Conservation (phyloP, 2,797 vertebrate genomes). For the Remorina albescens region DNA sequence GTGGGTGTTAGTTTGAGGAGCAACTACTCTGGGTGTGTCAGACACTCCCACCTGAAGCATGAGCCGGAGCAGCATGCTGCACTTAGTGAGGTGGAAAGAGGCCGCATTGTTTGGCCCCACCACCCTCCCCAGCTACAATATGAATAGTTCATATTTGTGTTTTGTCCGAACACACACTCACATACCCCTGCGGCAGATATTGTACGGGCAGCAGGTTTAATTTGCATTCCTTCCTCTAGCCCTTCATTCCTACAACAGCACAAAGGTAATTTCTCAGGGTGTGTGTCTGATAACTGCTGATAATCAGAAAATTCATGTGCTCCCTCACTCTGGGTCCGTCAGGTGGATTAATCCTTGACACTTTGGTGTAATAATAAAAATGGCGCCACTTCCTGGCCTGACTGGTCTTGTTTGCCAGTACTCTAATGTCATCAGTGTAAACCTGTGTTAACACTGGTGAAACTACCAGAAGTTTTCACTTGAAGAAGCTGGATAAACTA, state of each 20-base stretch:
- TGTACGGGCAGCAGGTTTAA: conserved; percentile 20
- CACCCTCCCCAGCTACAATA: neutral
- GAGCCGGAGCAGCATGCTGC: conserved; percentile 59
- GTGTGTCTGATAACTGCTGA: conserved; percentile 50
- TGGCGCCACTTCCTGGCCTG: neutral
- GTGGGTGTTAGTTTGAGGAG: conserved; percentile 59
- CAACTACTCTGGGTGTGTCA: conserved; percentile 63
- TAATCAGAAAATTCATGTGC: neutral
- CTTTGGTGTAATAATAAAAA: neutral
- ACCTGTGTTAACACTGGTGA: too few species aligned
- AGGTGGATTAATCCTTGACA: neutral
- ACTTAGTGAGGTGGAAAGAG: conserved; percentile 11
- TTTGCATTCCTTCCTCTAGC: conserved; percentile 45
- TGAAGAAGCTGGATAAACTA: too few species aligned
- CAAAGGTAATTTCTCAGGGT: conserved; percentile 30
- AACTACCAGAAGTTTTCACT: too few species aligned
- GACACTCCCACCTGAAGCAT: conserved; percentile 79
- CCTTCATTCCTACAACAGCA: conserved; percentile 39
- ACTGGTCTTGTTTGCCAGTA: neutral
- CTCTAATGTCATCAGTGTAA: too few species aligned
- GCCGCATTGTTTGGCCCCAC: conserved; percentile 5
- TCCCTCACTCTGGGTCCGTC: neutral
- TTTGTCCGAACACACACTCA: neutral
- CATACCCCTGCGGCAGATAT: neutral
- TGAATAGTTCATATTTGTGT: neutral